phyloP scores from a whole-genome alignment of 2,888 invertebrate genomes.

The Agonopterix heracliana region DNA sequence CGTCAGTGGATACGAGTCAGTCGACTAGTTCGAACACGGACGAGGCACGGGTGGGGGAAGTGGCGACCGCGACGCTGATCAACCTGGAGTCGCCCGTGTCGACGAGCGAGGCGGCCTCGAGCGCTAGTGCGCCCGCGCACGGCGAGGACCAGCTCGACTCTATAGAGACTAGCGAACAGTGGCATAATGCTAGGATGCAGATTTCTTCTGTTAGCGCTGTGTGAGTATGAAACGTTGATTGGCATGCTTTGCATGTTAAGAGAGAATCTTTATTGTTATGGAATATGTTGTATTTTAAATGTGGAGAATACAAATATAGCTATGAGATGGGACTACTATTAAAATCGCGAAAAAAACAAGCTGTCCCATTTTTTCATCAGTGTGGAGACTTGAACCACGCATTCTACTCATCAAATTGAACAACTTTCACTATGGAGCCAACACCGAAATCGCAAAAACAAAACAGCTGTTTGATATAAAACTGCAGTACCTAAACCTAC shows the following conservation, averaged over 20 bases:
- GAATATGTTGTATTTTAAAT: no score
- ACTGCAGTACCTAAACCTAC: no score
- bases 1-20: conserved; percentile 59
- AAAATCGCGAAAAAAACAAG: no score
- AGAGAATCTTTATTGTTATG: no score
- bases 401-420: no score
- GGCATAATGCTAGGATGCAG: conserved; percentile 57
- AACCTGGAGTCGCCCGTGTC: conserved; percentile 62
- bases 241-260: neutral
- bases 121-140: conserved; percentile 22
- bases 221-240: conserved; percentile 32
- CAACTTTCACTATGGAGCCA: no score
- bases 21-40: conserved; percentile 61
- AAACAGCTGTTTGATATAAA: no score
- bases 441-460: no score
- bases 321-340: neutral
- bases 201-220: conserved; percentile 50
- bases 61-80: conserved; percentile 62
- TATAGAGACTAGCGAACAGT: conserved; percentile 61
- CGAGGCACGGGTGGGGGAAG: conserved; percentile 47
- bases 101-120: conserved; percentile 33
- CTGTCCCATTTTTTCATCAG: no score
- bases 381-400: no score
- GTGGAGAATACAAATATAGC: neutral
- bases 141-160: conserved; percentile 62